phyloP scores from a whole-genome alignment of 53 echinoderm and acorn worm species.

The Apostichopus leukothele region DNA sequence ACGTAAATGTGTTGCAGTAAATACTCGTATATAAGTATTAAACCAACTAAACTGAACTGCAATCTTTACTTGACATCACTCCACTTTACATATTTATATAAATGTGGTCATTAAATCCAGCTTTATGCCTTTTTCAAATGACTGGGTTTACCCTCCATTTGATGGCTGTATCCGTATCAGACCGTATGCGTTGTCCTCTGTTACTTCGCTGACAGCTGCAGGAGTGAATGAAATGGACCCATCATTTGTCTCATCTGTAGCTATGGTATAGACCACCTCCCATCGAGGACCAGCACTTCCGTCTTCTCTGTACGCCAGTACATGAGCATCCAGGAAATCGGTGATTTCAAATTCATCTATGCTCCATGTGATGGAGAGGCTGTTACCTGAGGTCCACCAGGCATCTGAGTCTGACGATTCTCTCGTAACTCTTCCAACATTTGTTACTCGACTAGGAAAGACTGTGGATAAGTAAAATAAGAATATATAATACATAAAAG shows the following conservation, averaged over 20 bases:
- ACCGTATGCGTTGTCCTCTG: slow-evolving; percentile 65
- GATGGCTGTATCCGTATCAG: slow-evolving; percentile 60
- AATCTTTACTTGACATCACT: no score
- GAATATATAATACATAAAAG: no score
- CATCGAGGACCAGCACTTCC: slow-evolving; percentile 42
- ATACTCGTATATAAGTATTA: no score
- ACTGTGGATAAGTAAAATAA: background rate
- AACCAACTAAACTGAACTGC: no score
- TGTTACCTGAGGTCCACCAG: slow-evolving; percentile 57
- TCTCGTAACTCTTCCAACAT: slow-evolving; percentile 39
- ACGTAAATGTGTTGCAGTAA: no score
- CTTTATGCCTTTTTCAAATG: no score
- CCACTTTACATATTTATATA: no score
- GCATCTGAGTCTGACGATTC: background rate
- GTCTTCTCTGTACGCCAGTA: slow-evolving; percentile 65
- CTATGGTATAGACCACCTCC: slow-evolving; percentile 34
- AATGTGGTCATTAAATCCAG: no score
- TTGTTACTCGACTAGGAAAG: background rate
- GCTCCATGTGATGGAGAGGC: slow-evolving; percentile 62
- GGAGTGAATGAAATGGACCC: slow-evolving; percentile 61
- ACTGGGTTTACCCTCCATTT: slow-evolving; percentile 11
- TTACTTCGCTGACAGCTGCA: slow-evolving; percentile 50
- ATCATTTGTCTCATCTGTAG: slow-evolving; percentile 44
- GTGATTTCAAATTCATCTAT: background rate
- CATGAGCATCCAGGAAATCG: slow-evolving; percentile 46